Conservation (phyloP, 2,888 invertebrate species). For the Panorpa germanica region DNA sequence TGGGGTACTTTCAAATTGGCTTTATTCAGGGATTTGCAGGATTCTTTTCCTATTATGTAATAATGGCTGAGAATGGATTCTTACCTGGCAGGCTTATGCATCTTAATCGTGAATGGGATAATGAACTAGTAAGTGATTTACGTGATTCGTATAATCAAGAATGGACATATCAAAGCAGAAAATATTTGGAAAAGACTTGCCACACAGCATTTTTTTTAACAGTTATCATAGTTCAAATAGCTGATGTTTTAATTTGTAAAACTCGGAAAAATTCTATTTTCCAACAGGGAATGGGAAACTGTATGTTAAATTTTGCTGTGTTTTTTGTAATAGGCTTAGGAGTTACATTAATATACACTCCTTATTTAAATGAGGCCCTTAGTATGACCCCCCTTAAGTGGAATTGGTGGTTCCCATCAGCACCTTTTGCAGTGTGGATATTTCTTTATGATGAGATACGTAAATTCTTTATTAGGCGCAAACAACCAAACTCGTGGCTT, state of each 20-base stretch:
- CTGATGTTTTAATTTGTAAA: constrained; percentile 62
- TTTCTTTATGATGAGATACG: constrained; percentile 56
- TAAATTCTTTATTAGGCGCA: constrained; percentile 43
- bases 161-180: constrained; percentile 49
- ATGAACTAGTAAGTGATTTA: constrained; percentile 33
- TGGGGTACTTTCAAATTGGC: constrained; percentile 51
- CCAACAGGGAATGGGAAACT: constrained; percentile 58
- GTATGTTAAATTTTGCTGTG: constrained; percentile 39
- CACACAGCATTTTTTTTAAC: constrained; percentile 63
- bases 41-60: constrained; percentile 45
- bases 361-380: constrained; percentile 39
- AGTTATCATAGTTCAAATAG: constrained; percentile 56
- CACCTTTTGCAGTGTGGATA: constrained; percentile 51
- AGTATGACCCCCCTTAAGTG: constrained; percentile 28
- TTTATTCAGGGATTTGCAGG: constrained; percentile 50
- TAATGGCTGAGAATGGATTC: constrained; percentile 50
- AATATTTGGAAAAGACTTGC: constrained; percentile 45
- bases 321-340: constrained; percentile 35
- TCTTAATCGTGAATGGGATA: constrained; percentile 55
- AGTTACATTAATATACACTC: constrained; percentile 41
- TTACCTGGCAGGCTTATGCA: constrained; percentile 39
- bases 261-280: constrained; percentile 52
- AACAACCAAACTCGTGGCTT: too few species aligned
- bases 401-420: constrained; percentile 53
- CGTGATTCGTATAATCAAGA: constrained; percentile 55